Base-by-base conservation (phyloP, 2,113 vertebrate species). In the Paramisgurnus dabryanus region DNA sequence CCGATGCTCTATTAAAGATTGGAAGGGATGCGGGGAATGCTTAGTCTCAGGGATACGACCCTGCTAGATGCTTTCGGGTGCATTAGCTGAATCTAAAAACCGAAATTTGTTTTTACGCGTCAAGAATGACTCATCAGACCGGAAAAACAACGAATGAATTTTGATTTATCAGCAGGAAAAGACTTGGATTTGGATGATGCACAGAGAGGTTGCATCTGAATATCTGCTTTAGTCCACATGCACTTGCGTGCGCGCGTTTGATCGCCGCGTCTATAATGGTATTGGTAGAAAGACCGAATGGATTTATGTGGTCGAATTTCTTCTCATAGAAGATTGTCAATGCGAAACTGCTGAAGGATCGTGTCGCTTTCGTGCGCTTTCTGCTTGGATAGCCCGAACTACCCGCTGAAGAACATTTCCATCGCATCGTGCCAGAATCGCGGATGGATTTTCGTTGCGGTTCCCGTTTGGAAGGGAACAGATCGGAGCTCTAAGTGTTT, bases 401-500 rank as follows among this genome's bases (percentile, higher is more conserved):
- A 55, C 63, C 63, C 47, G 67, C 34, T 55, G 67, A 85, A 84
- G 88, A 89, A 84, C 85, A 85, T 79, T 85, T 83, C 78, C 10
- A 82, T 57, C 90, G 93, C 93, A 94, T 94, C 90, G 86, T 87
- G 86, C 80, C 82, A 92, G 91, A 94, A 93, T 93, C 93, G 92
- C 93, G 88, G 88, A 91, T 95, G 94, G 93, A 94, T 93, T 91
- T 91, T 88, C 83, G 82, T 90, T 91, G 91, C 89, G 78, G 85
- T 92, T 87, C 87, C 91, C 68, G 73, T 85, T 78, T 58, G 76
- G 83, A 82, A 87, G 80, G 82, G 81, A 87, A 80, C 76, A 61
- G 81, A 86, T 87, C 80, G 88, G 63, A 78, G 77, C 83, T 81
- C 80, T 67, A 47, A 83, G 76, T 76, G 72, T 74, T 64, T 78